A percentile compares a stretch with the other conserved stretches of the same genome.
Conservation (phyloP, 2,797 vertebrate genomes). For the Sphaeramia orbicularis region DNA sequence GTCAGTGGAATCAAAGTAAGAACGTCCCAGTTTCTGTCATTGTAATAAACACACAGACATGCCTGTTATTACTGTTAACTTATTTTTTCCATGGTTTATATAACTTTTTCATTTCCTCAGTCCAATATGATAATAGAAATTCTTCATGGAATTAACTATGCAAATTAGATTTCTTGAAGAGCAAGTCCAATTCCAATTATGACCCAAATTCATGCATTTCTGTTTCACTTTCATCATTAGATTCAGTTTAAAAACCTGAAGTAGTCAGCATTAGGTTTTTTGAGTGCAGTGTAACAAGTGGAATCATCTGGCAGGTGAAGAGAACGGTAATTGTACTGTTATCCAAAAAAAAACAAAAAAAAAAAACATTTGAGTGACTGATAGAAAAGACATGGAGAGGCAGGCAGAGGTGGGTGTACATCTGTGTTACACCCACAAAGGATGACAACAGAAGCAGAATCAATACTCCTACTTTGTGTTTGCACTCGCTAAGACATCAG, state of each 20-base stretch:
- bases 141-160: too few species aligned
- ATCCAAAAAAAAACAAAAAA: slow-evolving; percentile 28
- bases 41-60: too few species aligned
- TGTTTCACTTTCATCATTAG: not conserved
- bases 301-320: slow-evolving; percentile 35
- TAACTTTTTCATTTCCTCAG: too few species aligned
- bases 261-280: slow-evolving; percentile 12
- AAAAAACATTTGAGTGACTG: slow-evolving; percentile 46
- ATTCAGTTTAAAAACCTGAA: not conserved
- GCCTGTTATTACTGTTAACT: too few species aligned
- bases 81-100: too few species aligned
- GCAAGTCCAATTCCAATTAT: not conserved
- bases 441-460: slow-evolving; percentile 42
- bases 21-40: too few species aligned
- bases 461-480: slow-evolving; percentile 58
- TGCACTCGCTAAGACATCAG: slow-evolving; percentile 49
- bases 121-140: too few species aligned
- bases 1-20: too few species aligned
- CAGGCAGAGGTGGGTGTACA: slow-evolving; percentile 20
- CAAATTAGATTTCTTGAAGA: too few species aligned
- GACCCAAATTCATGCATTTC: not conserved
- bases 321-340: slow-evolving; percentile 49
- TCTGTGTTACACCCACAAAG: slow-evolving; percentile 31
- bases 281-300: slow-evolving; percentile 33
- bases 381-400: slow-evolving; percentile 30